These are phyloP conservation scores for Asarcornis scutulata DNA, from an alignment of 2,113 vertebrate genomes.

Conservation along the genomic window DNA sequence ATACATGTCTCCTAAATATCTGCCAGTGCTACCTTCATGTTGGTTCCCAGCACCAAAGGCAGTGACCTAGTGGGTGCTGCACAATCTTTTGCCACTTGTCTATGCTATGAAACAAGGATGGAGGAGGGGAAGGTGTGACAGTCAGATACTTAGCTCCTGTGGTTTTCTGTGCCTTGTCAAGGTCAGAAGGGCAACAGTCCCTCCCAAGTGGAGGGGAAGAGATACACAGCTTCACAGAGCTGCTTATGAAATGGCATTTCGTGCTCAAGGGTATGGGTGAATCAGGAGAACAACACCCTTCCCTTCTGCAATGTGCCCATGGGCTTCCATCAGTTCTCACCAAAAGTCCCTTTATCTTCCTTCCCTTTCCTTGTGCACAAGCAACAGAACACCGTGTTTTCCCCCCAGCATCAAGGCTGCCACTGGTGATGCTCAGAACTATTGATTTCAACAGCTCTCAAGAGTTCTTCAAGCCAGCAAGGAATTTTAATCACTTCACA, in stretches of 20 bases:
- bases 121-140: neutral
- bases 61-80: neutral
- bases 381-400: neutral
- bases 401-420: neutral
- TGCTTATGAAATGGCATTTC: constrained; percentile 6
- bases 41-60: neutral
- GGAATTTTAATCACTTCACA: neutral
- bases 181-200: constrained; percentile 30
- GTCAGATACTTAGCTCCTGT: constrained; percentile 7
- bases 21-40: neutral
- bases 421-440: neutral
- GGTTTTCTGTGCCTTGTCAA: constrained; percentile 29
- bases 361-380: neutral
- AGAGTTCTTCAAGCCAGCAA: neutral
- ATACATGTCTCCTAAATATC: neutral
- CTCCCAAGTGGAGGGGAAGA: neutral
- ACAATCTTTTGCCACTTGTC: neutral
- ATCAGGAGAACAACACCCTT: constrained; percentile 6
- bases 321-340: neutral
- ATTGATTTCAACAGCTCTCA: constrained; percentile 25
- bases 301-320: neutral
- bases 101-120: neutral
- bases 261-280: neutral
- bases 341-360: neutral
- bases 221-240: neutral